These are phyloP conservation scores for Cygnus atratus DNA, from an alignment of 2,113 vertebrate genomes.

Conservation along the genomic window DNA sequence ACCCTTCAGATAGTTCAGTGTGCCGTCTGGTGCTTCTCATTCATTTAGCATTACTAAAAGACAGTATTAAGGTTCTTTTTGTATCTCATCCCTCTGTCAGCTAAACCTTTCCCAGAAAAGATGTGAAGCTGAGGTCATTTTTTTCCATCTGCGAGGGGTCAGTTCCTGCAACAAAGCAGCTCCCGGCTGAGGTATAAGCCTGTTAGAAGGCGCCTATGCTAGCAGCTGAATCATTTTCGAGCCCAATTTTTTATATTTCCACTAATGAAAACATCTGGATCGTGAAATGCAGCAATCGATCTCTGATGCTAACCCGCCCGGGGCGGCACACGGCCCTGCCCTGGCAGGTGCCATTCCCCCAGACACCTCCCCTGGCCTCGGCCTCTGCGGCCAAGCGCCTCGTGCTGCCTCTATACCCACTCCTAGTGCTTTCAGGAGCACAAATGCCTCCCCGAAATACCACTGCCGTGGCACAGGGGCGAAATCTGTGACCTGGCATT, in stretches of 20 bases:
- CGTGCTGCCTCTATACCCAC: not conserved
- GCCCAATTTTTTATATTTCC: not conserved
- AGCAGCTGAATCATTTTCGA: not conserved
- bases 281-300: not conserved
- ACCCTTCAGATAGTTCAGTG: not conserved
- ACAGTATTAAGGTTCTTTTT: constrained; percentile 2
- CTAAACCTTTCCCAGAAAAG: constrained; percentile 14
- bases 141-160: not conserved
- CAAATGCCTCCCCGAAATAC: not conserved
- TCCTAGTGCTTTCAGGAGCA: not conserved
- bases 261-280: not conserved
- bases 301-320: not conserved
- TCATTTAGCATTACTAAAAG: not conserved
- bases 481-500: not conserved
- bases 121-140: constrained; percentile 9
- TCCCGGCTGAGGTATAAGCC: constrained; percentile 16
- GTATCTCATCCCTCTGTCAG: not conserved
- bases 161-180: not conserved
- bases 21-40: not conserved
- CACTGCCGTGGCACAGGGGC: not conserved
- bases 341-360: not conserved
- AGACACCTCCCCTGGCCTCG: fast-evolving
- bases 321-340: fast-evolving
- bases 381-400: not conserved
- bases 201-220: constrained; percentile 8